A percentile compares a stretch with the other conserved stretches of the same genome.
phyloP scores from a whole-genome alignment of 2,113 vertebrate genomes.

The Anarhynchus alexandrinus region DNA sequence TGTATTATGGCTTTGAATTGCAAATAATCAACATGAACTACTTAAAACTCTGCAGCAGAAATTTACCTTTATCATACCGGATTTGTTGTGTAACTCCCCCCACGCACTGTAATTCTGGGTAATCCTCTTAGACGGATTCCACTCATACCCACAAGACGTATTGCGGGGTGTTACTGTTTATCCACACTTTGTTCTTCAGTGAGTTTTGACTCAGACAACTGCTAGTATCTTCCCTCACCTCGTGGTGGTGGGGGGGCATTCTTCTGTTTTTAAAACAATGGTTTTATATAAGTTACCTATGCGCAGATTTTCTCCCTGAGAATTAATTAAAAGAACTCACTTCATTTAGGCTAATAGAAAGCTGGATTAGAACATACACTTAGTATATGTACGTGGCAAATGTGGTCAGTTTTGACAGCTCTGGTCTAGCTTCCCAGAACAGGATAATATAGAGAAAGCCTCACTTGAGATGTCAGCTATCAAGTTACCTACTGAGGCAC shows the following conservation, averaged over 20 bases:
- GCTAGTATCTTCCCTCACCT: not conserved
- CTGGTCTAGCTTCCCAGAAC: not conserved
- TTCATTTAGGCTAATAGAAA: not conserved
- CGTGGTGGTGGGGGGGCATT: not conserved
- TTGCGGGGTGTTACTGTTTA: not conserved
- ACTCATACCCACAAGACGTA: not conserved
- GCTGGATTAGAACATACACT: not conserved
- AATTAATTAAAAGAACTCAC: not conserved
- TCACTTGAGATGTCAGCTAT: not conserved
- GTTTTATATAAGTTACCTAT: not conserved
- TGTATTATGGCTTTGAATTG: constrained; percentile 13
- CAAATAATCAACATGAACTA: constrained; percentile 28
- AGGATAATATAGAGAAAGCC: not conserved
- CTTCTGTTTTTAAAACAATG: not conserved
- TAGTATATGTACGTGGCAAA: not conserved
- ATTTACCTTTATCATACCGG: not conserved
- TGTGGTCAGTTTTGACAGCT: not conserved
- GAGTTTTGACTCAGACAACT: not conserved
- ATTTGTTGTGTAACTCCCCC: not conserved
- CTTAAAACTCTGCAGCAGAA: constrained; percentile 46
- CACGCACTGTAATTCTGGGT: not conserved
- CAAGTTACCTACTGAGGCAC: not conserved
- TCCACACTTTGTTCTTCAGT: not conserved
- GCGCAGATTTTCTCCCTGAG: not conserved
- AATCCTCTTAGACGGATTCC: not conserved